Base-by-base conservation (phyloP, 2,797 vertebrate genomes). In the Tachyglossus aculeatus region DNA sequence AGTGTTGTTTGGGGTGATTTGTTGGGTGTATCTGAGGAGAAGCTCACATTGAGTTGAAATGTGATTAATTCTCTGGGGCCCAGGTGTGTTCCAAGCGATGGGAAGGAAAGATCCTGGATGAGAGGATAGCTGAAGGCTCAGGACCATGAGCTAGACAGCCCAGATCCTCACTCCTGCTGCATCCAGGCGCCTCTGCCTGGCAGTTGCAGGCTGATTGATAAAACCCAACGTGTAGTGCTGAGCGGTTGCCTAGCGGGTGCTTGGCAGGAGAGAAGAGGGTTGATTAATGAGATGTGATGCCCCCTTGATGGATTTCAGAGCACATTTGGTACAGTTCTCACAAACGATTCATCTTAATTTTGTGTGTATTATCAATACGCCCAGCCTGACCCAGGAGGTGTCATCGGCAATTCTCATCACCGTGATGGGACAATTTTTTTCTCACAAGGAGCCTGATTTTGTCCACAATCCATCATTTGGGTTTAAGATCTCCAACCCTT, bases 291-390 rank as follows among this genome's bases (percentile, higher is more conserved):
- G 44, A 40, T 34, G 9, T 15, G 45, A 78, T 45, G 3, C 14
- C 38, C 15, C 32, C 12, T 22, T 76, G 56, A 78, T 33, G 59
- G 60, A 83, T 81, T 86, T 69, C 36, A 61, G 34, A 64, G 36
- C 14, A 27, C 7, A 54, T 52, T 79, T 72, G 24, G 29, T 60
- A 4, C n/a, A 40, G 5, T 71, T 65, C 61, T 75, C 77, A 72
- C 51, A 57, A 71, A 68, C 43, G 3, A 79, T 68, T 54, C 61
- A 73, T 74, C 65, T 80, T 81, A 54, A 78, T 81, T 88, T 84
- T 59, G 11, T 29, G 72, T 81, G 68, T 55, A 44, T 44, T 53
- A 76, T 78, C 72, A 63, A 71, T 62, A 54, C 33, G 62, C 48
- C 63, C 64, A 55, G 24, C 45, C 53, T 48, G 43, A 59, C 45